Evolutionary conservation across 1,140 invertebrate species (phyloP), one percentile per base, ranked within the genome.

Genomic region (Lepidotrigona ventralis): DNA sequence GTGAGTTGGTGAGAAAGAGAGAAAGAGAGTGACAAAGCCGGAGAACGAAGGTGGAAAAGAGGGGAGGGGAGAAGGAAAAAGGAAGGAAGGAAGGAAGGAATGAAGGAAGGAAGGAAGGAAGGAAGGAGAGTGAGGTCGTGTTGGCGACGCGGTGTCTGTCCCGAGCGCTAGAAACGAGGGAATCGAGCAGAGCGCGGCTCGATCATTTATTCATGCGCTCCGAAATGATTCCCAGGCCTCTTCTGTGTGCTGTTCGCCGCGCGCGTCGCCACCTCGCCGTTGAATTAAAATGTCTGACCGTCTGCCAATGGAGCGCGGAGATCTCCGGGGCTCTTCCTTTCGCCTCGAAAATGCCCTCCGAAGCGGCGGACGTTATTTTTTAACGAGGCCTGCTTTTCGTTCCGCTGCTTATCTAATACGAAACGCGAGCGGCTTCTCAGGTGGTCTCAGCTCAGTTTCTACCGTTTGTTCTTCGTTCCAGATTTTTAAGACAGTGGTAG

Each of bases 201-300:
- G 83, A 91, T 92, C 91, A 90, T 81, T 93, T 92, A 93, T 92
- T 93, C 90, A 93, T 92, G 85, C 85, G 81, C 82, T 86, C 82
- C 89, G 90, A 92, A 93, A 93, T 91, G 90, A 93, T 92, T 92
- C 85, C 87, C n/a, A 88, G 79, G 88, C 89, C 88, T 89, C 79
- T 88, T 89, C 79, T 85, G 81, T 83, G 81, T 46, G 69, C 9
- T 86, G 85, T 84, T 79, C 77, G n/a, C 68, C 53, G 76, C 69
- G 74, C 33, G 81, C 76, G 76, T 76, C 26, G 39, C 39, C 66
- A 53, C 68, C 73, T 23, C 17, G 85, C 29, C 81, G 83, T 54
- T 81, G 86, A 87, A 88, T 88, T 87, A 85, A 88, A 88, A 87
- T 64, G 85, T 80, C 85, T 72, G 80, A 56, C 80, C 75, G 64